Evolutionary conservation across 35 echinoderm and acorn worm species (phyloP), one percentile per base, ranked within the genome.

Genomic region (Lytechinus variegatus): DNA sequence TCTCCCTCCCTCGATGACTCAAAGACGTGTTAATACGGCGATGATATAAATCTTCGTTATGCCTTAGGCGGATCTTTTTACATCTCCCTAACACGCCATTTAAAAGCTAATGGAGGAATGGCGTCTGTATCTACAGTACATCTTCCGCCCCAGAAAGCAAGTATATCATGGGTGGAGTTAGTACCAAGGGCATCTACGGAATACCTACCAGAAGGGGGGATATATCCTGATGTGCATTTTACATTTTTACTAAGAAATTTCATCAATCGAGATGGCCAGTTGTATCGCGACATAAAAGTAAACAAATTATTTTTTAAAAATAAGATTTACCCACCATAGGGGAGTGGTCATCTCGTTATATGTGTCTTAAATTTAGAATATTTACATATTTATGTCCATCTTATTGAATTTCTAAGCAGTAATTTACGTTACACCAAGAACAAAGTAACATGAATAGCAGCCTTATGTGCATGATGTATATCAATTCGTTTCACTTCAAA

Each of bases 1-100:
- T 79, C 66, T 44, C 66, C 66, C n/a, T 79, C 66, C 66, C 66
- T 24, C 19, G 66, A 79, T 79, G 66, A 79, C 66, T 79, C 66
- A 79, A 79, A 79, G 66, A 79, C 66, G 66, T 79, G 66, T 79
- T 79, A 79, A 79, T 79, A 79, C 66, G 66, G 66, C 66, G 21
- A 79, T 79, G 66, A 79, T 79, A 79, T 79, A 79, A 79, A 79
- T 79, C 66, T 79, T 79, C 66, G 66, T 79, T 79, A 79, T 79
- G 66, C 66, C 66, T 79, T 4, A 1, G 66, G 66, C 66, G 66
- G 66, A 79, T 79, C 66, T 79, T 79, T 79, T 79, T 79, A 79
- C 66, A 79, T 79, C 66, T 58, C 66, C 66, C 66, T 24, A 71
- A 79, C 66, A 79, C 14, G 66, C 66, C 66, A 79, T 79, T 79